These are phyloP conservation scores for Asarcornis scutulata DNA, from an alignment of 2,113 vertebrate genomes.

Conservation along the genomic window DNA sequence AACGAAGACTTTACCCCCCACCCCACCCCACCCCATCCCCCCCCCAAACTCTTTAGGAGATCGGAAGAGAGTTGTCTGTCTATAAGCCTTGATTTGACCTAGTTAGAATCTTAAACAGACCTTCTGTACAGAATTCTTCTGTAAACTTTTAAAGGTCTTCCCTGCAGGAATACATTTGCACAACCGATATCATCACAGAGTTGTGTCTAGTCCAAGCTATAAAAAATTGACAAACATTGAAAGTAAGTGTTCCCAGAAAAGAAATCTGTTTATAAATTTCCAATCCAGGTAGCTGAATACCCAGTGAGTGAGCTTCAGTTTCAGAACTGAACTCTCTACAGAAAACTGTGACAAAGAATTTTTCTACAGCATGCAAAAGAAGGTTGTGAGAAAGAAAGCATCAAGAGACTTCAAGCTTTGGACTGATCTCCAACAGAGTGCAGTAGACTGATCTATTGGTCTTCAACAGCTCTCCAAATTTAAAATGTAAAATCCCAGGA, in stretches of 20 bases:
- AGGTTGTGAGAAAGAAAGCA: neutral
- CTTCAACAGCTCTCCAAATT: neutral
- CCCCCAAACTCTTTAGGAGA: too few species aligned
- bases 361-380: neutral
- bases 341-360: neutral
- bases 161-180: slow-evolving; percentile 1
- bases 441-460: neutral
- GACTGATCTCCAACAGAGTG: neutral
- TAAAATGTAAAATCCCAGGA: neutral
- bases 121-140: neutral
- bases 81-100: neutral
- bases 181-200: neutral
- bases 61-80: neutral
- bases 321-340: neutral
- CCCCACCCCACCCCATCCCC: too few species aligned
- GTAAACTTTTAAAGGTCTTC: slow-evolving; percentile 58
- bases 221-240: neutral
- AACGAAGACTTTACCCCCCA: neutral
- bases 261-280: slow-evolving; percentile 27
- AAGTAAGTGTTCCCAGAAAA: slow-evolving; percentile 48
- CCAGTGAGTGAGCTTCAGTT: neutral
- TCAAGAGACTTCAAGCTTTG: neutral
- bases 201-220: neutral
- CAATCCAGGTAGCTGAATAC: slow-evolving; percentile 25
- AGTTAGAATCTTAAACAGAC: slow-evolving; percentile 40